Base-by-base conservation (phyloP, 1,140 invertebrate genomes). In the Cardiocondyla obscurior region DNA sequence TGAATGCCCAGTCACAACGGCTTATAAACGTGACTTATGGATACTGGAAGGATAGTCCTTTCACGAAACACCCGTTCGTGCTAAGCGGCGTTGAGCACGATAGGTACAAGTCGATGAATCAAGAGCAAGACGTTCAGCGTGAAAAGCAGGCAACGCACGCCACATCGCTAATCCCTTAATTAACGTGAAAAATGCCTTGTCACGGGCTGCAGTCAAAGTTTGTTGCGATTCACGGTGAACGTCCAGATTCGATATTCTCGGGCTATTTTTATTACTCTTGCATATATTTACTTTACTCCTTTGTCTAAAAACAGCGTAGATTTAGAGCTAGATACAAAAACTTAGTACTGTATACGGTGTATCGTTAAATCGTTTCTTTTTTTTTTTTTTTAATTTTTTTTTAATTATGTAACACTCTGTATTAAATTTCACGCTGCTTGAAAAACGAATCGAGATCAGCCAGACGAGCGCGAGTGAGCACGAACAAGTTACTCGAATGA, bases 21-120 rank as follows among this genome's bases (percentile, higher is more conserved):
- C 46, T 69, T 69, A 51, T 69, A 79, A 79, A 53, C 46, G 62
- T 79, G 62, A 79, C 44, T 79, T 79, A 79, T 79, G 74, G 49
- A 53, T 67, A 39, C 12, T 64, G 33, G 44, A 42, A 42, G 44
- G 39, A 36, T 77, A 64, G 14, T 67, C 44, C 46, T 53, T 77
- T 67, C 60, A 62, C 14, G 33, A 51, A 77, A 67, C 55, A 30
- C 72, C 7, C 55, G 28, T 46, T 10, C 19, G 19, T 33, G 28
- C 72, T 14, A 25, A 44, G 39, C 44, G 51, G 28, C 25, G n/a
- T 19, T 64, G 49, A 42, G 39, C 19, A 12, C 57, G 57, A 74
- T 62, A 76, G 57, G 1, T 76, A 76, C 44, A 64, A 64, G 64
- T 64, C 73, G 28, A 64, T 39, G 16, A 39, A 42, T 58, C 5